phyloP scores from a whole-genome alignment of 1,140 invertebrate genomes.

The Paracyclopina nana region DNA sequence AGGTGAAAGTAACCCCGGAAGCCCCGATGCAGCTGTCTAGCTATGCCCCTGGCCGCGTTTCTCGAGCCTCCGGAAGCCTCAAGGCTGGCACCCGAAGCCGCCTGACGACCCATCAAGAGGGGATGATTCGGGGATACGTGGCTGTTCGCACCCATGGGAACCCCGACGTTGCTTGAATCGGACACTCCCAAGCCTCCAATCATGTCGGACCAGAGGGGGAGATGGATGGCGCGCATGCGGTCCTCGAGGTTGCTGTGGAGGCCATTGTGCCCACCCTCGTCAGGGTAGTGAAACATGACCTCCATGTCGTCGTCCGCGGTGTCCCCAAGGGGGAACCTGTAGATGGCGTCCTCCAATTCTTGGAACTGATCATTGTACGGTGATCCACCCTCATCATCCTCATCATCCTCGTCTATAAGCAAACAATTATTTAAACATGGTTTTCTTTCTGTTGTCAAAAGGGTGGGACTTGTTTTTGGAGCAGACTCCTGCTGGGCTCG shows the following conservation, averaged over 20 bases:
- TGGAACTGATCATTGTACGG: constrained; percentile 33
- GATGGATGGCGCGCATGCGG: constrained; percentile 30
- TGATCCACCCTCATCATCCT: constrained; percentile 39
- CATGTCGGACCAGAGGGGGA: constrained; percentile 27
- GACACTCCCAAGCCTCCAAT: constrained; percentile 19
- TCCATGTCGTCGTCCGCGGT: constrained; percentile 19
- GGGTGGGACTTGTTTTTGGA: background rate
- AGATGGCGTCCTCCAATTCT: constrained; percentile 26
- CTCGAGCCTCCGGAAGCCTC: constrained; percentile 17
- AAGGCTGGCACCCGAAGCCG: constrained; percentile 21
- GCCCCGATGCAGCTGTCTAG: too few relatives aligned
- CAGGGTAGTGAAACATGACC: constrained; percentile 37
- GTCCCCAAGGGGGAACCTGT: constrained; percentile 18
- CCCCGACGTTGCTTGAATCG: constrained; percentile 5
- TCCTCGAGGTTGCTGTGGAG: constrained; percentile 33
- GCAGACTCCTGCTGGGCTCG: too few relatives aligned
- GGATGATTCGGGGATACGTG: constrained; percentile 25
- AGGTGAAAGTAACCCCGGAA: constrained; percentile 12
- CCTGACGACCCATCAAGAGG: constrained; percentile 26
- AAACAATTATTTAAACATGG: background rate
- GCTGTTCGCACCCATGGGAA: constrained; percentile 13
- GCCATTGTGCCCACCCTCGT: constrained; percentile 24
- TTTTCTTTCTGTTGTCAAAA: background rate
- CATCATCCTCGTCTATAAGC: constrained; percentile 34
- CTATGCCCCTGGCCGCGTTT: too few relatives aligned